phyloP scores from a whole-genome alignment of 2,113 vertebrate genomes.

The mouse (Mus musculus) region GRCm39 chr13:97683501-97684000 shows the following conservation, averaged over 20 bases:
- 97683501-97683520: background rate
- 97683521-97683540: background rate
- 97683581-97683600: background rate
- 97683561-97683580: background rate
- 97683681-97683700: background rate
- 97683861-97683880: background rate
- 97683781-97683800: background rate
- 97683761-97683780: background rate
- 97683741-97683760: background rate
- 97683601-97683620: background rate
- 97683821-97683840: background rate
- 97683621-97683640: background rate
- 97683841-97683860: background rate
- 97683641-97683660: background rate
- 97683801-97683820: background rate
- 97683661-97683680: background rate
- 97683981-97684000: background rate
- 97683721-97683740: background rate
- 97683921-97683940: background rate
- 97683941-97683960: background rate
- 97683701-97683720: background rate
- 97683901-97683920: fast-evolving
- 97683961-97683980: background rate
- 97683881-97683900: background rate
- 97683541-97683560: background rate